Evolutionary conservation across 2,888 invertebrate species (phyloP), one percentile per base, ranked within the genome.

Genomic region (Xestia rhomboidea): DNA sequence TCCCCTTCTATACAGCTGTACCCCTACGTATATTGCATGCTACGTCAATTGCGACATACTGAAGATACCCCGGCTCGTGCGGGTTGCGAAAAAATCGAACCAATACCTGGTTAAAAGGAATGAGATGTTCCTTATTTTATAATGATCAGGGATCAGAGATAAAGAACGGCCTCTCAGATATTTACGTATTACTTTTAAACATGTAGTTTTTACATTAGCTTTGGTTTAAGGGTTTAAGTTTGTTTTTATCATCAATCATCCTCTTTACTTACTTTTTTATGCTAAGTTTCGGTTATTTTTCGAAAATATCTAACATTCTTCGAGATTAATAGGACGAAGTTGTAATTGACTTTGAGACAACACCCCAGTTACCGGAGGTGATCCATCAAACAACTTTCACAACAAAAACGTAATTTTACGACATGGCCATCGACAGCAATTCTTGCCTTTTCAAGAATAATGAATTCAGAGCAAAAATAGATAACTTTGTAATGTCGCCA

Each of bases 301-400:
- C 15, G 44, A 76, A 76, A 77, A 81, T 62, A 80, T 60, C 68
- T 68, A 79, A 82, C n/a, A 78, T 66, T 81, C 49, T 27, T 77
- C 67, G 62, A n/a, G 72, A 84, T 81, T 79, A 68, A 76, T 73
- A 78, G 54, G 44, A 64, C 66, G 8, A 76, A 81, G 62, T 79
- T 79, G 44, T 79, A 74, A 79, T 81, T 77, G 74, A 62, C 75
- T 84, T 79, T 69, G 49, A 75, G 66, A 79, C 62, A 77, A 77
- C 77, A 69, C 75, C 71, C 69, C 51, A 75, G 34, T 71, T 77
- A 73, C 75, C 49, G 64, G 72, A 76, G 73, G 71, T 81, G 57
- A 86, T 81, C 85, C 83, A 90, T 88, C 87, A 87, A 85, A 89
- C 71, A 89, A 85, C 86, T 87, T 90, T 87, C 82, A 87, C 87